Conservation (phyloP, 2,888 invertebrate species). For the Tineola bisselliella region DNA sequence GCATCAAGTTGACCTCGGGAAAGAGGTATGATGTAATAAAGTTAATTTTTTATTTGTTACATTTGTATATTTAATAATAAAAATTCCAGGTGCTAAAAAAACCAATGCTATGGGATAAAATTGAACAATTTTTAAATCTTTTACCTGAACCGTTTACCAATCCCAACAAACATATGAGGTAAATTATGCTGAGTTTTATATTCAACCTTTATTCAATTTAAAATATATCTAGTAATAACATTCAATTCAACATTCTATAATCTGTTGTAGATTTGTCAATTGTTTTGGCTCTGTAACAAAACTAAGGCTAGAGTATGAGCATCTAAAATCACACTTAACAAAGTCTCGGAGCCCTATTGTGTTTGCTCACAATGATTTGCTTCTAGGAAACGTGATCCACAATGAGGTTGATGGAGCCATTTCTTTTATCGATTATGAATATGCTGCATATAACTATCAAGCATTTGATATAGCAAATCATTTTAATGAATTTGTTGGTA, state of each 20-base stretch:
- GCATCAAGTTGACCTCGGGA: slow-evolving; percentile 69
- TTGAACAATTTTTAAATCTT: slow-evolving; percentile 76
- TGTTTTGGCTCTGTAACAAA: slow-evolving; percentile 73
- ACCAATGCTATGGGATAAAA: slow-evolving; percentile 81
- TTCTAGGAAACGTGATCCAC: slow-evolving; percentile 93
- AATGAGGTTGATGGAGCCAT: slow-evolving; percentile 74
- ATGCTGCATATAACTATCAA: slow-evolving; percentile 92
- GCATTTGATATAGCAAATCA: slow-evolving; percentile 98
- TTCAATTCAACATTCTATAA: not conserved
- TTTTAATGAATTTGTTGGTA: slow-evolving; percentile 96
- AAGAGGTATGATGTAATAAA: slow-evolving; percentile 32
- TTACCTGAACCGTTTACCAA: slow-evolving; percentile 78
- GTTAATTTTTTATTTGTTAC: not conserved
- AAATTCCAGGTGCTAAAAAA: slow-evolving; percentile 47
- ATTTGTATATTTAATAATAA: not conserved
- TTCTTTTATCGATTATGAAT: slow-evolving; percentile 97
- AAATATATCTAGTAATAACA: not conserved
- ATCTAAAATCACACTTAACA: slow-evolving; percentile 71
- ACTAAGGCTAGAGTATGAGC: slow-evolving; percentile 75
- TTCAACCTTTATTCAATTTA: not conserved
- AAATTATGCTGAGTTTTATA: slow-evolving; percentile 15
- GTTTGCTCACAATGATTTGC: slow-evolving; percentile 97
- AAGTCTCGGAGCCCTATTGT: slow-evolving; percentile 80
- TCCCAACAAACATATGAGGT: slow-evolving; percentile 76
- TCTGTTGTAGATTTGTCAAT: slow-evolving; percentile 72